Evolutionary conservation across 2,113 vertebrate species (phyloP).

Genomic region (Carlito syrichta): DNA sequence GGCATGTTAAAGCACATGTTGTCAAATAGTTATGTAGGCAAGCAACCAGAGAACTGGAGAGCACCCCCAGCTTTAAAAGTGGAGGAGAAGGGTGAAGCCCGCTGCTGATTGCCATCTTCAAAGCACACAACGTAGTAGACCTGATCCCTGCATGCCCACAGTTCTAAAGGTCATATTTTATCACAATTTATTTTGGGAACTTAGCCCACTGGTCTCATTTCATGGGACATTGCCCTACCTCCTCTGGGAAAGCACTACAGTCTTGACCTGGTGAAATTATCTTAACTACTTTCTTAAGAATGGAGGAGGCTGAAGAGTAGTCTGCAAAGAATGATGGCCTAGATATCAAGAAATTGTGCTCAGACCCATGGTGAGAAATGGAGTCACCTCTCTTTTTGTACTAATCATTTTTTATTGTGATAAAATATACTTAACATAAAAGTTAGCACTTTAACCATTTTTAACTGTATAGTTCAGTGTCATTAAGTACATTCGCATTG

Average conservation of each 20-base stretch:
- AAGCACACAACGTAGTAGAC: background rate
- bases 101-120: background rate
- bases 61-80: background rate
- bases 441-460: too few relatives aligned
- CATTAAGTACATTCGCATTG: too few relatives aligned
- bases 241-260: constrained; percentile 18
- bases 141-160: constrained; percentile 11
- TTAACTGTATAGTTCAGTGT: too few relatives aligned
- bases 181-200: constrained; percentile 50
- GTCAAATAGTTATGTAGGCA: background rate
- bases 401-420: too few relatives aligned
- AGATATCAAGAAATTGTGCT: background rate
- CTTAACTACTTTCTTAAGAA: constrained; percentile 15
- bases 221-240: constrained; percentile 5
- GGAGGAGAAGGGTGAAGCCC: background rate
- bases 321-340: background rate
- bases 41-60: background rate
- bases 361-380: background rate
- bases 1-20: background rate
- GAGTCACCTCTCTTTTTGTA: background rate
- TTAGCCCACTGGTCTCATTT: constrained; percentile 11
- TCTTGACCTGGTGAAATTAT: background rate
- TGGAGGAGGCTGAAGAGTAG: background rate
- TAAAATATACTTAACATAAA: too few relatives aligned
- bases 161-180: constrained; percentile 54